Evolutionary conservation across 2,113 vertebrate species (phyloP).

Genomic region (Tympanuchus pallidicinctus): DNA sequence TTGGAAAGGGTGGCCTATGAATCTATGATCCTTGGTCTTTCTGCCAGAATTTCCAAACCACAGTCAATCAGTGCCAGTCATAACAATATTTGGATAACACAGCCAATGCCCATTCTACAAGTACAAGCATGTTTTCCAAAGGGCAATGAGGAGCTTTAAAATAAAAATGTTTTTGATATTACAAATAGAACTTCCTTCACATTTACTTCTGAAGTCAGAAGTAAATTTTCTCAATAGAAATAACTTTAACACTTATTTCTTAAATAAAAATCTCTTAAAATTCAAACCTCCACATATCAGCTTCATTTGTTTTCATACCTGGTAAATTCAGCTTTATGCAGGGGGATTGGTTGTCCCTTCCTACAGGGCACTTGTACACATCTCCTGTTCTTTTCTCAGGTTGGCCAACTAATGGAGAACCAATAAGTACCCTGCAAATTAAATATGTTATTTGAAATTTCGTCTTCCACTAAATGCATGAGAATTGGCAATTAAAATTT

Average conservation of each 20-base stretch:
- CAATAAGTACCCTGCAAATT: conserved; percentile 92
- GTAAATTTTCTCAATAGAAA: neutral
- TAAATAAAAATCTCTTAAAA: neutral
- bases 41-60: neutral
- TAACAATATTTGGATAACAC: neutral
- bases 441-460: conserved; percentile 13
- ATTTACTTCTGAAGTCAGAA: neutral
- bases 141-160: neutral
- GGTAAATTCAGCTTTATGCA: conserved; percentile 90
- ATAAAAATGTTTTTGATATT: neutral
- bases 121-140: neutral
- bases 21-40: neutral
- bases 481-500: neutral
- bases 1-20: neutral
- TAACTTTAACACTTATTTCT: neutral
- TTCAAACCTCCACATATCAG: neutral
- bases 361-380: conserved; percentile 94
- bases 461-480: neutral
- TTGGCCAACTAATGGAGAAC: conserved; percentile 92
- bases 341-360: conserved; percentile 61
- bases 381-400: conserved; percentile 91
- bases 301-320: conserved; percentile 76
- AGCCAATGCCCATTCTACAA: neutral
- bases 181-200: neutral
- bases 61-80: neutral